Percentiles rank a stretch among this genome's conserved stretches.
phyloP scores from a whole-genome alignment of 2,888 invertebrate species.

The Agrotis exclamationis region DNA sequence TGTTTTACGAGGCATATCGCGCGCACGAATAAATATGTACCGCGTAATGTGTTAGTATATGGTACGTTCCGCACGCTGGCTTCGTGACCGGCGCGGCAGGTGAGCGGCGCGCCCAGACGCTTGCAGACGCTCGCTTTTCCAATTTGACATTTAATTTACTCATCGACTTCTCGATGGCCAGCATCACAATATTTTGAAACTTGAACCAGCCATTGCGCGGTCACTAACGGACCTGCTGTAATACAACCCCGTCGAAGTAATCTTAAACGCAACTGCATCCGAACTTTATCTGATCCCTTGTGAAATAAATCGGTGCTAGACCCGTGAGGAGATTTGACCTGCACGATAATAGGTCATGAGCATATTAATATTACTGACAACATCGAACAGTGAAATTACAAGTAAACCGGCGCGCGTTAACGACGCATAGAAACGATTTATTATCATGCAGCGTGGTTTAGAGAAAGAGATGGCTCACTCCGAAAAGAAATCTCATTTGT shows the following conservation, averaged over 20 bases:
- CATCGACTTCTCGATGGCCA: constrained; percentile 71
- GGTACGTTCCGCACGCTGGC: constrained; percentile 77
- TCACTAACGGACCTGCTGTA: constrained; percentile 75
- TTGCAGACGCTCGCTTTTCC: constrained; percentile 72
- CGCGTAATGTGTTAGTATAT: constrained; percentile 74
- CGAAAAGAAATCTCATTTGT: constrained; percentile 87
- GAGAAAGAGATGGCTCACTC: constrained; percentile 86
- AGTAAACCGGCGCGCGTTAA: constrained; percentile 84
- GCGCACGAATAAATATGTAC: constrained; percentile 76
- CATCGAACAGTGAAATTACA: constrained; percentile 87
- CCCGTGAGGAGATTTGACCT: constrained; percentile 80
- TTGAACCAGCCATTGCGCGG: constrained; percentile 73
- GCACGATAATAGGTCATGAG: constrained; percentile 85
- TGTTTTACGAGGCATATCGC: constrained; percentile 81
- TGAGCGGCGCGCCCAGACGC: constrained; percentile 72
- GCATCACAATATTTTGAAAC: constrained; percentile 87
- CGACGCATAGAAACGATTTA: constrained; percentile 87
- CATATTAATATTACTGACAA: constrained; percentile 89
- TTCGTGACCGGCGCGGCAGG: constrained; percentile 78
- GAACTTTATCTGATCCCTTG: constrained; percentile 83
- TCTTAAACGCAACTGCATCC: constrained; percentile 78
- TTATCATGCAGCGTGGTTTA: constrained; percentile 85
- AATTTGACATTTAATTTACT: constrained; percentile 76
- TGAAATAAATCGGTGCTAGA: constrained; percentile 83
- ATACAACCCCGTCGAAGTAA: constrained; percentile 75